phyloP scores from a whole-genome alignment of 2,797 vertebrate species.

The Myiotriccus ornatus region DNA sequence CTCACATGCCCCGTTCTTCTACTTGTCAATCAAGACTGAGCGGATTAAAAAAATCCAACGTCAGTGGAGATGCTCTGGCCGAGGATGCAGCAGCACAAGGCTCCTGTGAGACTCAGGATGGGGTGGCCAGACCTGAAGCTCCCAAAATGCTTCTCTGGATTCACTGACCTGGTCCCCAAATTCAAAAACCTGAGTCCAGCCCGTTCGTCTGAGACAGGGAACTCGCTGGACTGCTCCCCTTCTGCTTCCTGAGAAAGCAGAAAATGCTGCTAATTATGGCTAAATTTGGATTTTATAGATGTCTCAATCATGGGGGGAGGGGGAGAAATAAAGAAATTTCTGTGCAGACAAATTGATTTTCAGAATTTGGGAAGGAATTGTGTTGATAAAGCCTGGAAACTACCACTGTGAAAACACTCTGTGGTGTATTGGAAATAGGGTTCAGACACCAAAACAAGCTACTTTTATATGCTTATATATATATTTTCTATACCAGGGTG shows the following conservation, averaged over 20 bases:
- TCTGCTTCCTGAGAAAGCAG: neutral
- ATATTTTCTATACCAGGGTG: neutral
- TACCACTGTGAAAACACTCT: neutral
- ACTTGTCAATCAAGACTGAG: neutral
- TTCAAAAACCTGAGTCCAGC: neutral
- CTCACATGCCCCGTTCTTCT: neutral
- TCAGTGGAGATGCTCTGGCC: neutral
- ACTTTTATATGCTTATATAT: accelerated
- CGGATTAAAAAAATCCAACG: accelerated
- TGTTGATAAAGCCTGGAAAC: neutral
- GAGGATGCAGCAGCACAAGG: neutral
- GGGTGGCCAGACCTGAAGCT: neutral
- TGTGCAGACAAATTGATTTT: neutral
- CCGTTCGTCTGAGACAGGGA: neutral
- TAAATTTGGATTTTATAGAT: neutral
- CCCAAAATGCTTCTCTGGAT: neutral
- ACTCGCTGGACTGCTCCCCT: neutral
- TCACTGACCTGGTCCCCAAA: neutral
- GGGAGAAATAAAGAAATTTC: neutral
- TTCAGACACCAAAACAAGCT: neutral
- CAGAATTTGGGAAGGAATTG: neutral
- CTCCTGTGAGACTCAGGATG: accelerated
- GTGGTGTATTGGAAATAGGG: neutral
- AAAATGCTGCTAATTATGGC: neutral
- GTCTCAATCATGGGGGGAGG: neutral